Evolutionary conservation across 2,113 vertebrate species (phyloP), one percentile per base, ranked within the genome.

Genomic region (Romanogobio albipinnatus): DNA sequence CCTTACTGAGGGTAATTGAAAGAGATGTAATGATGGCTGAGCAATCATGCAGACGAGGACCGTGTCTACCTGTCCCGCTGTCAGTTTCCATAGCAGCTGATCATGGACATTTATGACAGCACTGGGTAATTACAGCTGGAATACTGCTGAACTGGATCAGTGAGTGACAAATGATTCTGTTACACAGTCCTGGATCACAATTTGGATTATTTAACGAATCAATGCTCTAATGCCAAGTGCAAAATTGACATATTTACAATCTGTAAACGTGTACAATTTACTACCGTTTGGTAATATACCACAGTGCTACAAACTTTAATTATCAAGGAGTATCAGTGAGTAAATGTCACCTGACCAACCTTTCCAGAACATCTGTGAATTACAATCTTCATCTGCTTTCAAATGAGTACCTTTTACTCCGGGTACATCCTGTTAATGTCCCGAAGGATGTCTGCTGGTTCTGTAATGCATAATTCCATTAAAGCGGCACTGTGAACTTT

Each of bases 271-370:
- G 2, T 26, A 17, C 3, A 2, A 61, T 79, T 45, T 45, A 62
- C n/a, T 49, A n/a, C 43, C 11, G 43, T 26, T 47, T 26, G 43
- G 70, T 73, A 73, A 3, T 24, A 24, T 24, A 7, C 70, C 43
- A 47, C 71, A 26, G 29, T 58, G 6, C 6, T 79, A 2, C n/a
- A 79, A 79, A 45, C 13, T 62, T 62, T 47, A 79, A 62, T 79
- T 26, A 62, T 56, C 77, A 36, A 51, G 49, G 62, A 29, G 62
- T 66, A 51, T 26, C 8, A 43, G 33, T 36, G 19, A 78, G 47
- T 80, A 64, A 80, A 78, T 62, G 76, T 24, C 77, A 62, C 13
- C 62, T 80, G 56, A 62, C 36, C 39, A 26, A 26, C 36, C 59
- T 45, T 45, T 47, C 45, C 8, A 24, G 36, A 17, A 26, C 36